Evolutionary conservation across 92 coral and sea anemone genomes (phyloP).

Genomic region (Porites evermanni): DNA sequence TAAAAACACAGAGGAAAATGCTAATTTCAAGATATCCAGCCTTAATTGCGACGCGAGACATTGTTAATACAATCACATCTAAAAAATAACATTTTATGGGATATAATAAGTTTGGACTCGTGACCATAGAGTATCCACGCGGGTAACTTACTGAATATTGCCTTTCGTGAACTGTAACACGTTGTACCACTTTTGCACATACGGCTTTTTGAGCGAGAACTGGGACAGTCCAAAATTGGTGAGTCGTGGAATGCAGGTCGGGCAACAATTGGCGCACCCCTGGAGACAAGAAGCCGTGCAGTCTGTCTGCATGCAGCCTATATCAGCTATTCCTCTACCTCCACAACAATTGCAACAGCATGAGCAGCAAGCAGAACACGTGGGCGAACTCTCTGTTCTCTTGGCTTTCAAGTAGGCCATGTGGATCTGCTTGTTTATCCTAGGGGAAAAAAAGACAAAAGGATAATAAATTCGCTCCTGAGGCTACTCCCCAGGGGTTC

Average conservation of each 20-base stretch:
- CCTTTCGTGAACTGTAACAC: constrained; percentile 57
- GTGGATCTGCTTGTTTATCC: constrained; percentile 3
- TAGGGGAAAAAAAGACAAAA: neutral
- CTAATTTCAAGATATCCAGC: too few relatives aligned
- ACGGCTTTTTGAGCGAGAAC: constrained; percentile 2
- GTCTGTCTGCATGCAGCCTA: constrained; percentile 46
- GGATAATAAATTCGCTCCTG: neutral
- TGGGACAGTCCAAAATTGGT: constrained; percentile 37
- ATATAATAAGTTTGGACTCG: neutral
- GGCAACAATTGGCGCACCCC: constrained; percentile 53
- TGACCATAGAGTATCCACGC: neutral
- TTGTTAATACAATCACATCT: too few relatives aligned
- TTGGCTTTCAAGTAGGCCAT: constrained; percentile 25
- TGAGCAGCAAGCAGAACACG: constrained; percentile 38
- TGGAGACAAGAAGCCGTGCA: constrained; percentile 52
- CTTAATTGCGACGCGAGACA: too few relatives aligned
- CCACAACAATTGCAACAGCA: constrained; percentile 38
- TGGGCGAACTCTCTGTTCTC: constrained; percentile 11
- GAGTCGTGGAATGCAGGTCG: constrained; percentile 28
- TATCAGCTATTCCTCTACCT: constrained; percentile 47
- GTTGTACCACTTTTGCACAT: constrained; percentile 55
- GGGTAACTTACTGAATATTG: constrained; percentile 40
- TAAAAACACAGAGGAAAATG: too few relatives aligned
- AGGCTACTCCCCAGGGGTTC: neutral
- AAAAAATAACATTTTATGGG: too few relatives aligned